Base-by-base conservation (phyloP, 1,140 invertebrate genomes). In the Cherax quadricarinatus region DNA sequence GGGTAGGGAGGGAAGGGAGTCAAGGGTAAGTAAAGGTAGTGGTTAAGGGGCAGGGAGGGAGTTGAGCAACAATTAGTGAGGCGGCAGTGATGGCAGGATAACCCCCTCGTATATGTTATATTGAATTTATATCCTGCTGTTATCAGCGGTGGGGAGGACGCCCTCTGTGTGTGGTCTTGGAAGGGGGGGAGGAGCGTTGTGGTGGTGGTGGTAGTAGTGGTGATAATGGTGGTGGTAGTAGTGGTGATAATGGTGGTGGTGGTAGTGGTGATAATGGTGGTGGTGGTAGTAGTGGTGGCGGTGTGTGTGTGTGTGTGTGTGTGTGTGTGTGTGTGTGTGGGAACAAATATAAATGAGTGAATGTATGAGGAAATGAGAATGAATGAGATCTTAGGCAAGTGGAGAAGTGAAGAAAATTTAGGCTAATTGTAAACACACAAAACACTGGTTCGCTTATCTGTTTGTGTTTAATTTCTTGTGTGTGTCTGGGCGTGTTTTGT, bases 61-160 rank as follows among this genome's bases (percentile, higher is more conserved):
- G 5, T 2, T 4, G 49, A 83, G 49, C 81, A 83, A 57, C 81
- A 83, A 83, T 83, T 83, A 83, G 81, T 49, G 81, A 49, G 81
- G n/a, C 51, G 48, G n/a, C 6, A n/a, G 49, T 49, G 81, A 83
- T 57, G 81, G 49, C 81, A 57, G 51, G 81, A 83, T 83, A 83
- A 57, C 49, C n/a, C 4, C 49, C 9, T 51, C 51, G 48, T 83
- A 83, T 83, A 83, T 57, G 81, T 83, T 83, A 83, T 83, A 83
- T 83, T 83, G 81, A 57, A 83, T 83, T 83, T 83, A 83, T 83
- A 83, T 24, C 81, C 81, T 24, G 9, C 18, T 57, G 57, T 83
- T 83, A 83, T 83, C 81, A 51, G 81, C n/a, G 51, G 81, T 18
- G 51, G 81, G 51, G 81, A 49, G 49, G 6, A 16, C 49, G 16